Evolutionary conservation across 2,113 vertebrate genomes (phyloP).

Genomic region (Mellivora capensis): DNA sequence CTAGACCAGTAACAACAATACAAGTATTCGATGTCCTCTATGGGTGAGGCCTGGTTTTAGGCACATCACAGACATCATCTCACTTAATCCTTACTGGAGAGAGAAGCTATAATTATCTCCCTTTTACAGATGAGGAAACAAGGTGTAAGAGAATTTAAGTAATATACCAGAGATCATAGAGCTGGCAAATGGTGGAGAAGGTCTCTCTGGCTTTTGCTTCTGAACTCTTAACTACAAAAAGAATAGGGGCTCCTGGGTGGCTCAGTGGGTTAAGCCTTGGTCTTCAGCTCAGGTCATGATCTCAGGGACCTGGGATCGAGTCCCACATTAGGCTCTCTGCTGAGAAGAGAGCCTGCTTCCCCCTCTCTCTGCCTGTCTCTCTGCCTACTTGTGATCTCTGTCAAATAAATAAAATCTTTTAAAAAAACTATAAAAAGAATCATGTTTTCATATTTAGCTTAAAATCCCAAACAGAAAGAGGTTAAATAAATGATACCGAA

Average conservation of each 20-base stretch:
- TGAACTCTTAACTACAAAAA: neutral
- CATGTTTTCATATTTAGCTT: neutral
- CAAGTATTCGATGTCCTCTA: neutral
- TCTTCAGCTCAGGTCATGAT: no score
- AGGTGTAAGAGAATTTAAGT: neutral
- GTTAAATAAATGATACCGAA: neutral
- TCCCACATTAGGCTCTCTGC: no score
- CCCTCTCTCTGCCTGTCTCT: no score
- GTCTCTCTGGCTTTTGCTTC: neutral
- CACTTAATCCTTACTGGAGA: neutral
- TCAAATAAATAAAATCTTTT: no score
- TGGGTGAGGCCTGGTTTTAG: neutral
- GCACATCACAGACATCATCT: neutral
- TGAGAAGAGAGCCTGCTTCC: no score
- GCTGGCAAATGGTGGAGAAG: neutral
- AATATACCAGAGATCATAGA: neutral
- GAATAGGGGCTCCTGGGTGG: neutral
- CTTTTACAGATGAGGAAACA: neutral
- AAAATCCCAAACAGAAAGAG: neutral
- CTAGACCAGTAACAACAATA: neutral
- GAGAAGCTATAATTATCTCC: neutral
- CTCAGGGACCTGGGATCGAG: no score
- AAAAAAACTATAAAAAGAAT: neutral
- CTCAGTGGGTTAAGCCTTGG: no score
- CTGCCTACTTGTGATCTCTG: no score